phyloP scores from a whole-genome alignment of 2,113 vertebrate genomes.

The Mystacornis crossleyi region DNA sequence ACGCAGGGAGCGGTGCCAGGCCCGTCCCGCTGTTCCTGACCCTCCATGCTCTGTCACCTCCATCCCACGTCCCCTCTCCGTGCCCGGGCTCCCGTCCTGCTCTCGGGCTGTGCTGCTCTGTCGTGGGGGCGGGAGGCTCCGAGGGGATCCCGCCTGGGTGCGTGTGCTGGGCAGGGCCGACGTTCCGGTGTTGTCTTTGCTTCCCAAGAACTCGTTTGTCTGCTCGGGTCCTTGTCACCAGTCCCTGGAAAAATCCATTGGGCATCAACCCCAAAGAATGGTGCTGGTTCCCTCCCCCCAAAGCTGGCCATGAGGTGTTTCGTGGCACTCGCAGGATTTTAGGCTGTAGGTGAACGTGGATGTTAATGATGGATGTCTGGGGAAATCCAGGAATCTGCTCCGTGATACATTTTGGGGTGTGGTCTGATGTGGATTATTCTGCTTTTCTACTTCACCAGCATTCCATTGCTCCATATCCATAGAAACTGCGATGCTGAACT shows the following conservation, averaged over 20 bases:
- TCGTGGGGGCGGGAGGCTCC: not conserved
- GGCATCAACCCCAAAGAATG: not conserved
- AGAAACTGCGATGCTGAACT: not conserved
- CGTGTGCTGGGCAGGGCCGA: not conserved
- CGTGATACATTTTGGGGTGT: not conserved
- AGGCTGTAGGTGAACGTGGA: not conserved
- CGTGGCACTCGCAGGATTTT: not conserved
- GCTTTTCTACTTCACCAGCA: not conserved
- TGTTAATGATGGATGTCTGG: not conserved
- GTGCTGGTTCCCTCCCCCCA: not conserved
- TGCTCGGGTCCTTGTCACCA: not conserved
- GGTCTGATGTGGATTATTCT: not conserved
- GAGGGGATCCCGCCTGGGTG: accelerated
- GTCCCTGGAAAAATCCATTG: not conserved
- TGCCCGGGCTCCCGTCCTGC: not conserved
- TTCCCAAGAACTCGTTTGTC: not conserved
- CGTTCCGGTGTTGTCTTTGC: not conserved
- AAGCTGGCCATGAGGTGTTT: not conserved
- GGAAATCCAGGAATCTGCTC: not conserved
- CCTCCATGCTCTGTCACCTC: not conserved
- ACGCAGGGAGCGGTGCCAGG: accelerated
- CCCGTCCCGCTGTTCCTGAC: not conserved
- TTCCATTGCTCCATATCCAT: conserved; percentile 1
- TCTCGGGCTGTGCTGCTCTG: not conserved
- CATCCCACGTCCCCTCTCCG: not conserved